Conservation (phyloP, 2,113 vertebrate species). For the Aptenodytes forsteri region DNA sequence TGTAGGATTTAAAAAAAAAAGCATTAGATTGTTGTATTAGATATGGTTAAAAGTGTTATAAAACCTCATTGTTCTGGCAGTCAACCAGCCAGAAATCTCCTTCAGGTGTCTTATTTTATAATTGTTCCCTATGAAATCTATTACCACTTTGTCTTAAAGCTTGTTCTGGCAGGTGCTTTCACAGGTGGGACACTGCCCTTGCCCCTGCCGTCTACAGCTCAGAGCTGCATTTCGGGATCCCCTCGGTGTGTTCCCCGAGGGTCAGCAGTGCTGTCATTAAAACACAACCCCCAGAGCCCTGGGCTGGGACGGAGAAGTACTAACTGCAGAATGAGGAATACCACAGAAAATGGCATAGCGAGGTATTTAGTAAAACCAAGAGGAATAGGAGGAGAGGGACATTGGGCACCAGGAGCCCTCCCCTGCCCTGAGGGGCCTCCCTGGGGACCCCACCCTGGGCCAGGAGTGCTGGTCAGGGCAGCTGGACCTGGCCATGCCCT, state of each 20-base stretch:
- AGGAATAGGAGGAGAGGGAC: neutral
- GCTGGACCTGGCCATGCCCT: neutral
- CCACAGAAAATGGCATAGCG: fast-evolving
- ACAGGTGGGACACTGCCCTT: fast-evolving
- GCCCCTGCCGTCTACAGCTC: neutral
- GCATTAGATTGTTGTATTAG: neutral
- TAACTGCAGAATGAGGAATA: neutral
- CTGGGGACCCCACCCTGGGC: fast-evolving
- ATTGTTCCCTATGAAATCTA: neutral
- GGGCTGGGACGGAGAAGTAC: neutral
- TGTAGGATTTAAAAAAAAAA: neutral
- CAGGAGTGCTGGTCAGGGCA: neutral
- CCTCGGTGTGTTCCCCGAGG: neutral
- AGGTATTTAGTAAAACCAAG: neutral
- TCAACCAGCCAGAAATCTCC: neutral
- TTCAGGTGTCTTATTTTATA: neutral
- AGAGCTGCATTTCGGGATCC: neutral
- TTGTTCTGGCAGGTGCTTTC: neutral
- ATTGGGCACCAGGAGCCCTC: fast-evolving
- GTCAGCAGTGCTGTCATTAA: neutral
- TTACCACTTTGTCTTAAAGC: neutral
- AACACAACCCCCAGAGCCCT: fast-evolving
- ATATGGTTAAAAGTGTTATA: neutral
- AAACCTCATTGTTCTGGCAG: neutral
- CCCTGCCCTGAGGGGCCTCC: neutral